A percentile compares a stretch with the other conserved stretches of the same genome.
phyloP scores from a whole-genome alignment of 1,140 invertebrate species.

The Hylaeus anthracinus region DNA sequence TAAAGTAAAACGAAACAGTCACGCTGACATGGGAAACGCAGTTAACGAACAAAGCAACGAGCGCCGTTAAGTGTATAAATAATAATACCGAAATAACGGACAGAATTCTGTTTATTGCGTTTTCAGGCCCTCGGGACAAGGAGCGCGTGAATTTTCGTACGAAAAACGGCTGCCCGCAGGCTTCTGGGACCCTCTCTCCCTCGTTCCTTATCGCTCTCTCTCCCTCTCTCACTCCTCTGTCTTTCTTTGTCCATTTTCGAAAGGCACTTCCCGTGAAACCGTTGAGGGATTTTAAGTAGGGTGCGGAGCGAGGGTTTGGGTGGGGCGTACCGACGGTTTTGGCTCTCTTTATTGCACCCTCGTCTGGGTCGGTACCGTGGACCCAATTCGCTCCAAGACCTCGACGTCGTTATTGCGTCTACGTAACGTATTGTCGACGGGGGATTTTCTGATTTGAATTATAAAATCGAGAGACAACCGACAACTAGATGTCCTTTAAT shows the following conservation, averaged over 20 bases:
- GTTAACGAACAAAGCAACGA: background rate
- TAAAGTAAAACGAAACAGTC: background rate
- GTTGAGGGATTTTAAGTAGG: conserved; percentile 48
- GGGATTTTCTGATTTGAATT: conserved; percentile 57
- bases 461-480: conserved; percentile 51
- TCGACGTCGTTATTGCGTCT: background rate
- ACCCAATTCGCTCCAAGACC: conserved; percentile 23
- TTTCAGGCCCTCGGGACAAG: conserved; percentile 13
- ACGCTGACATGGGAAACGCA: background rate
- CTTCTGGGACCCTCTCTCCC: background rate
- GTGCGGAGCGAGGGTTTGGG: conserved; percentile 15
- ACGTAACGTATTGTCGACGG: conserved; percentile 37
- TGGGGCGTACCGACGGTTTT: conserved; percentile 5
- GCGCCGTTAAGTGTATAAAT: background rate
- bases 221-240: background rate
- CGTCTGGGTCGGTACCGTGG: conserved; percentile 13
- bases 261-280: conserved; percentile 39
- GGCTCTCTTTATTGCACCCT: conserved; percentile 42
- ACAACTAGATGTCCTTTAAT: conserved; percentile 57
- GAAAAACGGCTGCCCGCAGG: conserved; percentile 33
- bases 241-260: conserved; percentile 41
- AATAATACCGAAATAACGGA: conserved; percentile 1
- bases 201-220: too few relatives aligned
- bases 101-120: conserved; percentile 22
- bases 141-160: conserved; percentile 41